Conservation (phyloP, 2,888 invertebrate species). For the Erannis defoliaria region DNA sequence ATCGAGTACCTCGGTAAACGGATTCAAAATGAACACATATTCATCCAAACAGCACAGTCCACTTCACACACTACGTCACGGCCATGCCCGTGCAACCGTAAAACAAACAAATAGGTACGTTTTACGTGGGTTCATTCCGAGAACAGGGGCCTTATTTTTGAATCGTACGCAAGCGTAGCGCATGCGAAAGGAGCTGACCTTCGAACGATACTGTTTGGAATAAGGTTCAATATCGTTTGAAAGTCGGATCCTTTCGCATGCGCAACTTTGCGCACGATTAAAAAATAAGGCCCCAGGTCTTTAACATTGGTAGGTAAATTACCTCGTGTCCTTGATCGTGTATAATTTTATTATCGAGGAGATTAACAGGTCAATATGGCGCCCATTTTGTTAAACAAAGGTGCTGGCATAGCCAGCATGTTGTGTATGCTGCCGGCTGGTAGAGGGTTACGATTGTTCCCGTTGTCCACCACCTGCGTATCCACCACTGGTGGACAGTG, state of each 20-base stretch:
- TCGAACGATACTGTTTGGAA: too few relatives aligned
- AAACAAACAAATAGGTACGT: conserved; percentile 22
- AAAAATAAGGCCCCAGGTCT: too few relatives aligned
- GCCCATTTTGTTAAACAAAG: conserved; percentile 16
- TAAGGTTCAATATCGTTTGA: too few relatives aligned
- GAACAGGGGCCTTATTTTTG: too few relatives aligned
- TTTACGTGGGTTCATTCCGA: conserved; percentile 9
- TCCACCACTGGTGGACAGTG: too few relatives aligned
- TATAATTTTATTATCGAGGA: conserved; percentile 11
- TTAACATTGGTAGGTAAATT: conserved; percentile 26
- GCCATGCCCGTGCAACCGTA: conserved; percentile 5
- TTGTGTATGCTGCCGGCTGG: too few relatives aligned
- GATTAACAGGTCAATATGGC: conserved; percentile 16
- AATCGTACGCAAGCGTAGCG: too few relatives aligned
- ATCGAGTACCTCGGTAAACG: neutral
- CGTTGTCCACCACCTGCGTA: too few relatives aligned
- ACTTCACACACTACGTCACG: conserved; percentile 4
- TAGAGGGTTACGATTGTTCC: too few relatives aligned
- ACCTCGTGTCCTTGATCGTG: conserved; percentile 24
- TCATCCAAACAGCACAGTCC: neutral
- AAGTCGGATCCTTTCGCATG: too few relatives aligned
- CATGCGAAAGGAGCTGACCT: too few relatives aligned
- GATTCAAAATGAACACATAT: neutral
- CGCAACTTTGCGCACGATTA: too few relatives aligned
- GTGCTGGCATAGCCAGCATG: neutral